Percentiles rank a stretch among this genome's conserved stretches.
phyloP scores from a whole-genome alignment of 2,888 invertebrate genomes.

The Hybos culiciformis region DNA sequence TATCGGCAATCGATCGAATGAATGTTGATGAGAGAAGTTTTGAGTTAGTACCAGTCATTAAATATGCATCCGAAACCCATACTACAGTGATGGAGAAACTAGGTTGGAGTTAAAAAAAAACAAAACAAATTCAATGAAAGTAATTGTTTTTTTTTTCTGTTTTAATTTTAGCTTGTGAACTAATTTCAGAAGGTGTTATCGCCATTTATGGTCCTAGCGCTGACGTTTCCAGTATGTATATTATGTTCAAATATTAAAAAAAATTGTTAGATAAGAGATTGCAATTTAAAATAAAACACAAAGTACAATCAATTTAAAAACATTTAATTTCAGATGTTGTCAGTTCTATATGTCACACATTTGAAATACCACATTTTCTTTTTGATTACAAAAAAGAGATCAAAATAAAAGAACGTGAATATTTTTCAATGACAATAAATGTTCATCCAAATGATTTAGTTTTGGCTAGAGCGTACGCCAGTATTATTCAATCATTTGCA shows the following conservation, averaged over 20 bases:
- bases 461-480: constrained; percentile 54
- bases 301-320: neutral
- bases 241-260: neutral
- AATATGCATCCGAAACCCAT: constrained; percentile 27
- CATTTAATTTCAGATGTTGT: constrained; percentile 23
- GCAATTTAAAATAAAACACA: neutral
- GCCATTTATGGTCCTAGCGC: constrained; percentile 48
- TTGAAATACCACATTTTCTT: constrained; percentile 50
- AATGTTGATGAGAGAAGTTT: constrained; percentile 34
- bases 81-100: too few relatives aligned
- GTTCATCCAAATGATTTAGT: constrained; percentile 54
- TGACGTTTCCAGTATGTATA: neutral
- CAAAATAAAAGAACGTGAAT: constrained; percentile 27
- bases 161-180: constrained; percentile 15
- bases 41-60: constrained; percentile 25
- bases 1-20: constrained; percentile 39
- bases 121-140: neutral
- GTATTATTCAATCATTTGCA: constrained; percentile 55
- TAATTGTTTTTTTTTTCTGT: constrained; percentile 3
- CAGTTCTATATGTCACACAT: constrained; percentile 44
- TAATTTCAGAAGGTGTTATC: constrained; percentile 19
- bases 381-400: constrained; percentile 44
- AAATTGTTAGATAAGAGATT: neutral
- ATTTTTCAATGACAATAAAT: constrained; percentile 48
- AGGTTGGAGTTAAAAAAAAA: too few relatives aligned